These are phyloP conservation scores for Lapara coniferarum DNA, from an alignment of 2,888 invertebrate species.

Conservation along the genomic window DNA sequence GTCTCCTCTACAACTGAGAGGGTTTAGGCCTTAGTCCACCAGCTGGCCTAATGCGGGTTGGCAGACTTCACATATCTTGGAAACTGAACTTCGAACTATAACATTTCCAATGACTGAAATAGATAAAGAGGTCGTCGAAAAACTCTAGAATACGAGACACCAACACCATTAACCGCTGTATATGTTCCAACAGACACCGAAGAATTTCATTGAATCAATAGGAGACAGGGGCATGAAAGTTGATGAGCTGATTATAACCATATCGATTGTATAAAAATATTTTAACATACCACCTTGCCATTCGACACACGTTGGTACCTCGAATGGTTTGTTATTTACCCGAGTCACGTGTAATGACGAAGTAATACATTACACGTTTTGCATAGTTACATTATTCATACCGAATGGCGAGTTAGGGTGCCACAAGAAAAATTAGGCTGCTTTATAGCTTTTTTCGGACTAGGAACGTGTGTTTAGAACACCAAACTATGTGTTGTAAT, in stretches of 20 bases:
- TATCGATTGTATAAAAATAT: constrained; percentile 32
- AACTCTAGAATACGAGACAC: not conserved
- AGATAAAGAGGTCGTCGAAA: not conserved
- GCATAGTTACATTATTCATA: constrained; percentile 76
- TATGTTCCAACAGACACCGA: too few relatives aligned
- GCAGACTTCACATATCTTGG: too few relatives aligned
- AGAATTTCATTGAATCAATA: too few relatives aligned
- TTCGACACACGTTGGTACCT: constrained; percentile 62
- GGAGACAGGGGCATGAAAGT: not conserved
- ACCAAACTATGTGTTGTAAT: not conserved
- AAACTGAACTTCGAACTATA: too few relatives aligned
- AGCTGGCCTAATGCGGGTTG: too few relatives aligned
- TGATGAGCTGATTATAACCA: constrained; percentile 2
- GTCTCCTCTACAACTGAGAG: too few relatives aligned
- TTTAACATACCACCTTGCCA: constrained; percentile 48
- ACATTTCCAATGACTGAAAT: too few relatives aligned
- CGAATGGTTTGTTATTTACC: constrained; percentile 59
- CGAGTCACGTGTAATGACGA: constrained; percentile 67
- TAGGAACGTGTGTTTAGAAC: constrained; percentile 15
- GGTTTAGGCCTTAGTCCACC: too few relatives aligned
- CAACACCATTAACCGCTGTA: too few relatives aligned
- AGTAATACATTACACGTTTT: constrained; percentile 70
- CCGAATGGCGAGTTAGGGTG: constrained; percentile 46
- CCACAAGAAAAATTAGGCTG: constrained; percentile 56
- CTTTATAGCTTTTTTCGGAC: constrained; percentile 39